phyloP scores from a whole-genome alignment of 2,113 vertebrate genomes.

The Crotalus viridis region DNA sequence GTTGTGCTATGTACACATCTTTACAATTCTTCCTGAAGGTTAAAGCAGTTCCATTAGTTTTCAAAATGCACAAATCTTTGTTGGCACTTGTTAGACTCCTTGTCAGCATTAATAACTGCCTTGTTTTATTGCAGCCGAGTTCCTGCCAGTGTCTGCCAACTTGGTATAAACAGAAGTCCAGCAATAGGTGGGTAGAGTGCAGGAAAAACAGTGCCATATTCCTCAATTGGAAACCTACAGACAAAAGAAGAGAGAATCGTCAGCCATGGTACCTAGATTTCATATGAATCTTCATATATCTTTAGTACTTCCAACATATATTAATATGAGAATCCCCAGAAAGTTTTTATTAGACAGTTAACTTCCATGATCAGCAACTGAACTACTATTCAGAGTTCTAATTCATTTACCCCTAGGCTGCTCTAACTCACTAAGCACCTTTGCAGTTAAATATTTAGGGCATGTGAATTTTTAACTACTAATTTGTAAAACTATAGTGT shows the following conservation, averaged over 20 bases:
- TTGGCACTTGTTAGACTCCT: slow-evolving; percentile 96
- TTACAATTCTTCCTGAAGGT: slow-evolving; percentile 99
- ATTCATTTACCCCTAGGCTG: not conserved
- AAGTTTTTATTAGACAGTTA: not conserved
- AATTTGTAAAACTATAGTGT: not conserved
- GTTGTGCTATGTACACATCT: slow-evolving; percentile 99
- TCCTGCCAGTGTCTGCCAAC: slow-evolving; percentile 91
- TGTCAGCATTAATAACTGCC: slow-evolving; percentile 87
- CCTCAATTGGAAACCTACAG: slow-evolving; percentile 93
- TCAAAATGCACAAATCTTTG: slow-evolving; percentile 83
- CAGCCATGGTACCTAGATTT: not conserved
- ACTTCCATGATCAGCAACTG: not conserved
- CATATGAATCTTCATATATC: not conserved
- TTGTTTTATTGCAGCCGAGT: slow-evolving; percentile 91
- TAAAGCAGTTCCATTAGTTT: slow-evolving; percentile 97
- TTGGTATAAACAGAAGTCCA: slow-evolving; percentile 88
- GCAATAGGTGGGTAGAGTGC: slow-evolving; percentile 93
- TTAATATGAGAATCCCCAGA: not conserved
- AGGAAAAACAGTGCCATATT: slow-evolving; percentile 96
- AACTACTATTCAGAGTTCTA: not conserved
- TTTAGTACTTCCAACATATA: not conserved
- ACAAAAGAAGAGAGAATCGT: slow-evolving; percentile 36
- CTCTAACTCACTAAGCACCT: not conserved
- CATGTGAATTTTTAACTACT: not conserved
- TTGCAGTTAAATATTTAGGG: not conserved